phyloP scores from a whole-genome alignment of 2,113 vertebrate species.

The Chaetodon trifascialis region DNA sequence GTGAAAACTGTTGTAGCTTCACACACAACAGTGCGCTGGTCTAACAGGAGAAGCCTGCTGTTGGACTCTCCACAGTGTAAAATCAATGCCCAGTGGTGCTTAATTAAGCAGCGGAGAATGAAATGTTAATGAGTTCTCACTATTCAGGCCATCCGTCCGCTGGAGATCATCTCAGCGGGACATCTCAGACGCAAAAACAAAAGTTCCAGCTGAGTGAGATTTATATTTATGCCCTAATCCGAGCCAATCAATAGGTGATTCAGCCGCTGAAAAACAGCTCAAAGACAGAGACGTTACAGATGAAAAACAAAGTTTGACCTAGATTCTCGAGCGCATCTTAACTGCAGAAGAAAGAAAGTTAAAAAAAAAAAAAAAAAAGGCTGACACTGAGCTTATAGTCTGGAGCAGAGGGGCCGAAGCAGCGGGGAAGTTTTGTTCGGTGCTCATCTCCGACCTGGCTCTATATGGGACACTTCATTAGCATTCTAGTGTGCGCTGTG shows the following conservation, averaged over 20 bases:
- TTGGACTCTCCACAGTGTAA: constrained; percentile 20
- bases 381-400: constrained; percentile 11
- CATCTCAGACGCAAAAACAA: constrained; percentile 14
- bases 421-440: constrained; percentile 60
- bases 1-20: constrained; percentile 18
- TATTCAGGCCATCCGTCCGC: constrained; percentile 53
- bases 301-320: constrained; percentile 47
- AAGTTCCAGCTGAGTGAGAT: constrained; percentile 20
- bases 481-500: constrained; percentile 63
- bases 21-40: constrained; percentile 20
- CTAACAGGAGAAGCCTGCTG: constrained; percentile 34
- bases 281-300: constrained; percentile 4
- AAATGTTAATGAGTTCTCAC: constrained; percentile 76
- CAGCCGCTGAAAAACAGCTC: background rate
- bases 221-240: constrained; percentile 23
- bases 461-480: constrained; percentile 74
- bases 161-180: constrained; percentile 46
- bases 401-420: constrained; percentile 31
- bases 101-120: constrained; percentile 67
- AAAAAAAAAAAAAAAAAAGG: background rate
- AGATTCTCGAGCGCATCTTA: constrained; percentile 29
- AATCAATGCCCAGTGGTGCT: constrained; percentile 60
- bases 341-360: constrained; percentile 12
- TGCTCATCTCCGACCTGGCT: constrained; percentile 60
- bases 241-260: constrained; percentile 31